Base-by-base conservation (phyloP, 2,888 invertebrate species). In the Leptinotarsa peninsularis region DNA sequence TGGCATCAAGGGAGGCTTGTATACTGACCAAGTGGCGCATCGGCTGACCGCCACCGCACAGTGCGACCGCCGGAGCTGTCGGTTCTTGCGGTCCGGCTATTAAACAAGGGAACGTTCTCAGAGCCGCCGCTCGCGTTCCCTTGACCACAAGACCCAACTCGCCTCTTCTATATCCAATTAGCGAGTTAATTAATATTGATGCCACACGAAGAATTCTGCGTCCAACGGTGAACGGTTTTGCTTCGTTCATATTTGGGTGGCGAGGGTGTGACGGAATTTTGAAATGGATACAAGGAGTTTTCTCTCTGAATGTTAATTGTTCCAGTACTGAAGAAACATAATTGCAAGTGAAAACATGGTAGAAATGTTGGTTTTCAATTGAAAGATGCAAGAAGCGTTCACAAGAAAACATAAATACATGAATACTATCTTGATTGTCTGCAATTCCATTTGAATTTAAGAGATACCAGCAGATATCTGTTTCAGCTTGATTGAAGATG, bases 181-280 rank as follows among this genome's bases (percentile, higher is more conserved):
- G 83, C 79, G 81, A 83, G 82, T 84, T 84, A 84, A 84, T 84
- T 84, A 84, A 84, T 84, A 84, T 84, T 83, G 83, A 83, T 83
- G 83, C 83, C 76, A 72, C 75, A 68, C 78, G 78, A 82, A 82
- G 81, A 81, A 82, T 80, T 81, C 43, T 10, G 43, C 43, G 43
- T 79, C 77, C 76, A 75, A 75, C 69, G 50, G 75, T 71, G 73
- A 67, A 71, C 69, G 10, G 13, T 49, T 70, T 72, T 58, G 72
- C 63, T 71, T 77, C 71, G 69, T 67, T 72, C 63, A 69, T 75
- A 68, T 75, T 69, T 68, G 58, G 75, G 69, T 52, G 68, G 43
- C 43, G 43, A 43, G 43, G 43, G 43, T 43, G 43, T 43, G 43
- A 43, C 43, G 43, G 43, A 10, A 43, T 43, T 43, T 43, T 10